Conservation (phyloP, 1,140 invertebrate species). For the Daktulosphaira vitifoliae region DNA sequence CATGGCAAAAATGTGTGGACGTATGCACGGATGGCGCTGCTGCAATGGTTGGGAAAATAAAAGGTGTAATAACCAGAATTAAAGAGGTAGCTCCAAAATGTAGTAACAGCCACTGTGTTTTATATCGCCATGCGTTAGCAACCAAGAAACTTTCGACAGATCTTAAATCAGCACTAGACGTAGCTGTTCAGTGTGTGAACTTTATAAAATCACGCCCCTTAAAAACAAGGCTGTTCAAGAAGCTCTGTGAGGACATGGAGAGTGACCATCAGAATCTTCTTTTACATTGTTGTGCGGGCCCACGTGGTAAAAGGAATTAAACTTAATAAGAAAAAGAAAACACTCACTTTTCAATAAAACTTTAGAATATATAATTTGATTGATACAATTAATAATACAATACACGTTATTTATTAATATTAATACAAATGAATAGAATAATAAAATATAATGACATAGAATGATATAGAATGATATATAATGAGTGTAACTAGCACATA, state of each 20-base stretch:
- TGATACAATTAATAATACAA: too few relatives aligned
- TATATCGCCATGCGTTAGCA: conserved; percentile 18
- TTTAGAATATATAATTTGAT: too few relatives aligned
- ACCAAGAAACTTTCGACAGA: conserved; percentile 15
- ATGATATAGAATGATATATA: too few relatives aligned
- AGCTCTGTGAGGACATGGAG: conserved; percentile 5
- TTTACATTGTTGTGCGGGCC: too few relatives aligned
- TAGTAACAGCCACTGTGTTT: conserved; percentile 5
- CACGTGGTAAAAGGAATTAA: too few relatives aligned
- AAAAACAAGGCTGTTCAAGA: conserved; percentile 11
- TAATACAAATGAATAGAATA: too few relatives aligned
- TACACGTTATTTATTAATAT: too few relatives aligned
- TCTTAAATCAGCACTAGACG: conserved; percentile 8
- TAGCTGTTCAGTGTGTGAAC: conserved; percentile 4
- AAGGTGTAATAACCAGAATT: background rate
- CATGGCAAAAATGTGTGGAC: conserved; percentile 14
- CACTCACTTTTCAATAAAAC: too few relatives aligned
- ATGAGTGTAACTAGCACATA: too few relatives aligned
- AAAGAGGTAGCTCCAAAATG: conserved; percentile 12
- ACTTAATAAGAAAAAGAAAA: too few relatives aligned
- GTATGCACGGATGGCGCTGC: conserved; percentile 20
- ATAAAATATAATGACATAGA: too few relatives aligned
- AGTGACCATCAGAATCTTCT: conserved; percentile 5
- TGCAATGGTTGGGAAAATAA: conserved; percentile 19
- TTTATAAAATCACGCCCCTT: background rate